Evolutionary conservation across 2,113 vertebrate genomes (phyloP).

Genomic region (mouse (Mus musculus)): DNA sequence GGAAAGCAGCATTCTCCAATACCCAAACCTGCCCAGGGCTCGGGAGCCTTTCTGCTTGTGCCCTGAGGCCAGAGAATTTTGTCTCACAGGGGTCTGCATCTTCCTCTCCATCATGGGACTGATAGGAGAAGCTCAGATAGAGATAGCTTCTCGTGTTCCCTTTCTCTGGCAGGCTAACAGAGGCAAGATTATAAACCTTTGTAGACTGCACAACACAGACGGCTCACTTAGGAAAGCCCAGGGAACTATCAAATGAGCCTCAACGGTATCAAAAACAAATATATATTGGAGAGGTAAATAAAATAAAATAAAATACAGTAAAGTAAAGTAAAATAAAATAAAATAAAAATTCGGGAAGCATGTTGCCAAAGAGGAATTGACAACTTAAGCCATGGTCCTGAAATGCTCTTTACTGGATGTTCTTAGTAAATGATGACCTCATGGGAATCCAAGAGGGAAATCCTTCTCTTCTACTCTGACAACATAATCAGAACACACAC

Average conservation of each 20-base stretch:
- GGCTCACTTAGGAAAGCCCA: neutral
- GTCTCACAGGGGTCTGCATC: no score
- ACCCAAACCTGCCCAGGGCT: no score
- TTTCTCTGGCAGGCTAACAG: neutral
- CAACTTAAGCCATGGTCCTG: neutral
- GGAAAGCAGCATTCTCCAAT: no score
- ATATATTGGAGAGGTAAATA: neutral
- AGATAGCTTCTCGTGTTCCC: no score
- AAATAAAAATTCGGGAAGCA: neutral
- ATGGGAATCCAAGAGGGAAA: no score
- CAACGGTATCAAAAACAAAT: slow-evolving; percentile 25
- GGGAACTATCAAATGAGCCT: neutral
- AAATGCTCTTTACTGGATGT: neutral
- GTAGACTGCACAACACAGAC: neutral
- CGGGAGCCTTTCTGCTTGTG: no score
- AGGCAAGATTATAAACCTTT: neutral
- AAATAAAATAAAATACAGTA: neutral
- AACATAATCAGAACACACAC: neutral
- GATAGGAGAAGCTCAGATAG: no score
- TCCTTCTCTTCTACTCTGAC: neutral
- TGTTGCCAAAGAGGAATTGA: neutral
- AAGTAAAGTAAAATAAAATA: neutral
- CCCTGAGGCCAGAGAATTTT: no score
- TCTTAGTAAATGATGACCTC: neutral
- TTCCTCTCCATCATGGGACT: no score